Evolutionary conservation across 2,113 vertebrate species (phyloP).

Genomic region (Sterna hirundo): DNA sequence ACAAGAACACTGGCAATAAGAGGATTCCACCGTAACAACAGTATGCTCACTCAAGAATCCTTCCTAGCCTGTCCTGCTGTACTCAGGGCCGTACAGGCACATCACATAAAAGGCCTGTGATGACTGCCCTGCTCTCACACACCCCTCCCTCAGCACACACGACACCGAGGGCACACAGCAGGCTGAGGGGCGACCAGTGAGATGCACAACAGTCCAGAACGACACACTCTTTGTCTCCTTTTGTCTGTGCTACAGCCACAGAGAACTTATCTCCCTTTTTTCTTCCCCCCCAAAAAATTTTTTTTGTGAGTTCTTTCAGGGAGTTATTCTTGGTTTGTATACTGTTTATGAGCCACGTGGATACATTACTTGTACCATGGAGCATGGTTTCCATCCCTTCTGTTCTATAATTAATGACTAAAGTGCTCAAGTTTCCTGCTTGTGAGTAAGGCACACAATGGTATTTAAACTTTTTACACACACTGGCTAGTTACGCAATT

Average conservation of each 20-base stretch:
- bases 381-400: background rate
- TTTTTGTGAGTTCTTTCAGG: background rate
- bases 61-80: background rate
- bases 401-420: background rate
- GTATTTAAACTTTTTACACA: background rate
- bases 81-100: background rate
- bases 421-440: background rate
- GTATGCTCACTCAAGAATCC: background rate
- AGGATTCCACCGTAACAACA: background rate
- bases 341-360: background rate
- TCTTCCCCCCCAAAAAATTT: no score
- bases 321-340: background rate
- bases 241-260: background rate
- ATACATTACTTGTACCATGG: background rate
- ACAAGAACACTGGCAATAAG: background rate
- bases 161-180: background rate
- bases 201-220: background rate
- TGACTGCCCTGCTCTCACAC: background rate
- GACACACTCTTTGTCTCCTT: background rate
- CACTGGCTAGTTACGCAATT: background rate
- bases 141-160: background rate
- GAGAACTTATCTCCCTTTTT: background rate
- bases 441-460: rapidly evolving
- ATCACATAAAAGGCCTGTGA: background rate
- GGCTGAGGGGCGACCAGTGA: background rate